Percentiles rank a stretch among this genome's conserved stretches.
Evolutionary conservation across 1,140 invertebrate genomes (phyloP).

Genomic region (Chironomus striatipennis): DNA sequence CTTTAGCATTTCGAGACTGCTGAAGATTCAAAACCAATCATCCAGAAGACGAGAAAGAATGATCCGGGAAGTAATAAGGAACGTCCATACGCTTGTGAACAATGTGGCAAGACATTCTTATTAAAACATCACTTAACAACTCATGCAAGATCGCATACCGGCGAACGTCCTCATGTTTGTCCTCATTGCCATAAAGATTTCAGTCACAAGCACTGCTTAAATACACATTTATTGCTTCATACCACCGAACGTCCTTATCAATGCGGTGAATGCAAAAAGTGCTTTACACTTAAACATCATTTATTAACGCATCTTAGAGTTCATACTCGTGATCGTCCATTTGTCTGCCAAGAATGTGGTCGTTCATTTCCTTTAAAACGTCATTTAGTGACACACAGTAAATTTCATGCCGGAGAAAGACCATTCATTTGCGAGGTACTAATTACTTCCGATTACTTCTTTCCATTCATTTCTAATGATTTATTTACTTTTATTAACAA

Average conservation of each 20-base stretch:
- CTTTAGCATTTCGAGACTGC: not conserved
- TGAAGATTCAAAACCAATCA: not conserved
- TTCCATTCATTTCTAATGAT: not conserved
- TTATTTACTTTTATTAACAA: not conserved
- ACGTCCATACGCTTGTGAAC: slow-evolving; percentile 66
- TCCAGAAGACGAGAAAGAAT: not conserved
- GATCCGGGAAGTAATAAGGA: slow-evolving; percentile 44
- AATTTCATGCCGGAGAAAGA: slow-evolving; percentile 78
- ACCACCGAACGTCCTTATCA: slow-evolving; percentile 59
- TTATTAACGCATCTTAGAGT: slow-evolving; percentile 66
- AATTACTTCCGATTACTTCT: not conserved
- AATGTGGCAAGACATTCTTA: slow-evolving; percentile 74
- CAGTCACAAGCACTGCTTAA: slow-evolving; percentile 54
- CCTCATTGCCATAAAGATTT: slow-evolving; percentile 50
- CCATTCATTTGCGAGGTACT: slow-evolving; percentile 65
- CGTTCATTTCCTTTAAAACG: slow-evolving; percentile 70
- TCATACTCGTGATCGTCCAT: slow-evolving; percentile 65
- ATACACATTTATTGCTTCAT: slow-evolving; percentile 48
- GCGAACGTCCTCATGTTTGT: slow-evolving; percentile 57
- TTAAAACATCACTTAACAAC: slow-evolving; percentile 74
- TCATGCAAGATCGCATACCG: slow-evolving; percentile 67
- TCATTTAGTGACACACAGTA: slow-evolving; percentile 74
- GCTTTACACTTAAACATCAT: slow-evolving; percentile 74
- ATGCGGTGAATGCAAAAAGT: slow-evolving; percentile 77
- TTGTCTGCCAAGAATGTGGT: slow-evolving; percentile 70